A percentile compares a stretch with the other conserved stretches of the same genome.
Conservation (phyloP, 2,113 vertebrate genomes). For the Grammomys surdaster region DNA sequence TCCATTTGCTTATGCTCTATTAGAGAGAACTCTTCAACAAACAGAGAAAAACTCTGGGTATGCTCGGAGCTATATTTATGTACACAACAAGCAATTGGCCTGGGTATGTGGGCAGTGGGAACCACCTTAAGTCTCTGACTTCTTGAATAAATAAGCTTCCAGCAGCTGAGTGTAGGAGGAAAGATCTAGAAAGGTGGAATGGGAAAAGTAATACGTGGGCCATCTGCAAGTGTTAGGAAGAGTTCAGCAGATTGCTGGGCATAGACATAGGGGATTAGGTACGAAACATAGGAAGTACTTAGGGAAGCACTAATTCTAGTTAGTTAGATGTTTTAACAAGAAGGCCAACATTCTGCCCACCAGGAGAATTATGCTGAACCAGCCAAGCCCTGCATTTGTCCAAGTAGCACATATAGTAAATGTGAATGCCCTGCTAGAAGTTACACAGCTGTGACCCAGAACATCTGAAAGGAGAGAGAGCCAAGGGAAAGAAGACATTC, state of each 20-base stretch:
- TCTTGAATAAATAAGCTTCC: background rate
- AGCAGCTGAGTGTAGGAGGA: background rate
- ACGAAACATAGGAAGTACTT: background rate
- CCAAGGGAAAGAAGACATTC: slow-evolving; percentile 57
- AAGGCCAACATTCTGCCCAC: slow-evolving; percentile 28
- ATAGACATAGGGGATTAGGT: background rate
- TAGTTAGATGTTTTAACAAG: slow-evolving; percentile 1
- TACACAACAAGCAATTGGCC: too few species aligned
- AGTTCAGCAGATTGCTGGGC: background rate
- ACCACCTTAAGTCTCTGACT: background rate
- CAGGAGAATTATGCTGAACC: slow-evolving; percentile 41
- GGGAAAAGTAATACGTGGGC: background rate
- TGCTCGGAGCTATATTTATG: background rate
- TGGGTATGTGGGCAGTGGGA: background rate
- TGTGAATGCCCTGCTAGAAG: slow-evolving; percentile 32
- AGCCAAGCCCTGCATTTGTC: slow-evolving; percentile 31
- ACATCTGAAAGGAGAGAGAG: slow-evolving; percentile 70
- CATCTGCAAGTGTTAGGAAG: background rate
- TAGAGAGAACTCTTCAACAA: background rate
- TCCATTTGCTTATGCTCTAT: background rate
- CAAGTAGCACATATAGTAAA: slow-evolving; percentile 69
- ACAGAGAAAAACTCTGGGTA: background rate
- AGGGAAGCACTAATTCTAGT: background rate
- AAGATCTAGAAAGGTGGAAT: background rate
- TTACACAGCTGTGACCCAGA: slow-evolving; percentile 43